phyloP scores from a whole-genome alignment of 1,140 invertebrate genomes.

The Papilio dardanus region DNA sequence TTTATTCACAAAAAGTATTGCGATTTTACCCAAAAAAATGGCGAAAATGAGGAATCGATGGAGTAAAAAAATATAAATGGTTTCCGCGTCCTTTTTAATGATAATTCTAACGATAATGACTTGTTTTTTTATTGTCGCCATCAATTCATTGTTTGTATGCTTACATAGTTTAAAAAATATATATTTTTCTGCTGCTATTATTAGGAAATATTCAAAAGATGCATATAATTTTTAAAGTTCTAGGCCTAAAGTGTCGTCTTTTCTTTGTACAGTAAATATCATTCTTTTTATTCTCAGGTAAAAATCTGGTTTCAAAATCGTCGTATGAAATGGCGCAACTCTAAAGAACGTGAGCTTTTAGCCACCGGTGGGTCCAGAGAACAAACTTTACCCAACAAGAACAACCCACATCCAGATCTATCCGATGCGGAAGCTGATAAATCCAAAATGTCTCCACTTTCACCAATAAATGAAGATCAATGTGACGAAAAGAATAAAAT shows the following conservation, averaged over 20 bases:
- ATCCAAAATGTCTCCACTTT: constrained; percentile 85
- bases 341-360: constrained; percentile 96
- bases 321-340: constrained; percentile 98
- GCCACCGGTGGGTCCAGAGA: constrained; percentile 96
- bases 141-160: neutral
- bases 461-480: constrained; percentile 65
- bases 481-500: constrained; percentile 70
- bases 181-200: neutral
- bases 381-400: constrained; percentile 97
- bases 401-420: constrained; percentile 97
- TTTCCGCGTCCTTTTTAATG: constrained; percentile 44
- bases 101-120: constrained; percentile 46
- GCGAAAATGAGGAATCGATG: constrained; percentile 61
- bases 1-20: constrained; percentile 57
- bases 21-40: constrained; percentile 51
- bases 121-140: constrained; percentile 33
- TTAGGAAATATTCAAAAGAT: neutral
- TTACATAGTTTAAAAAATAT: neutral
- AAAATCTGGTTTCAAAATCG: constrained; percentile 99
- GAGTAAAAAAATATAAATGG: constrained; percentile 45
- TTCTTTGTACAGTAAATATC: neutral
- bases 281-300: constrained; percentile 86
- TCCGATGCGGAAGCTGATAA: constrained; percentile 94
- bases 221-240: neutral
- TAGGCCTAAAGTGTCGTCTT: neutral